Evolutionary conservation across 1,140 invertebrate species (phyloP).

Genomic region (Laodelphax striatellus): DNA sequence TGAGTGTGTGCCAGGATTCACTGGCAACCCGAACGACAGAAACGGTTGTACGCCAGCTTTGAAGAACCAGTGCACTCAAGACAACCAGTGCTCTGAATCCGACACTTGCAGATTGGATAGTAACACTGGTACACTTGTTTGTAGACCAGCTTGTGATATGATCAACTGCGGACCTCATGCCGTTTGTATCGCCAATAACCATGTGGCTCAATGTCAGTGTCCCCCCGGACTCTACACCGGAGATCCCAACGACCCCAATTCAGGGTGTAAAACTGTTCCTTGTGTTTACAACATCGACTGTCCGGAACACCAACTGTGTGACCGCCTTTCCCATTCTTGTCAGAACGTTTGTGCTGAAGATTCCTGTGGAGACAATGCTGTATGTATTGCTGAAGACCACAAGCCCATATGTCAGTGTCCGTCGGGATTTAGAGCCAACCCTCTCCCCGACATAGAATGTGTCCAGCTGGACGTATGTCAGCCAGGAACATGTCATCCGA

Average conservation of each 20-base stretch:
- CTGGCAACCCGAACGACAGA: constrained; percentile 79
- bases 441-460: constrained; percentile 68
- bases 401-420: constrained; percentile 71
- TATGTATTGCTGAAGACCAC: constrained; percentile 77
- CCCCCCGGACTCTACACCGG: constrained; percentile 68
- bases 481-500: constrained; percentile 66
- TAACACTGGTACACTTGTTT: constrained; percentile 35
- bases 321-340: constrained; percentile 70
- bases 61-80: constrained; percentile 61
- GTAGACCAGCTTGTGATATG: constrained; percentile 60
- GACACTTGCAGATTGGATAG: constrained; percentile 47
- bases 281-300: constrained; percentile 80
- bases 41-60: constrained; percentile 61
- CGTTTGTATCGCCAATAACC: constrained; percentile 75
- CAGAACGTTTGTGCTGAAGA: constrained; percentile 67
- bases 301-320: constrained; percentile 61
- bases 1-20: constrained; percentile 64
- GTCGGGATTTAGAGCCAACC: constrained; percentile 64
- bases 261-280: constrained; percentile 65
- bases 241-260: constrained; percentile 57
- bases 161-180: constrained; percentile 72
- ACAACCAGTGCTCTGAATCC: constrained; percentile 69
- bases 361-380: constrained; percentile 73
- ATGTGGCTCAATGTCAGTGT: constrained; percentile 77
- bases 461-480: constrained; percentile 51